Percentiles rank a stretch among this genome's conserved stretches.
phyloP scores from a whole-genome alignment of 2,113 vertebrate genomes.

The Pedionomus torquatus region DNA sequence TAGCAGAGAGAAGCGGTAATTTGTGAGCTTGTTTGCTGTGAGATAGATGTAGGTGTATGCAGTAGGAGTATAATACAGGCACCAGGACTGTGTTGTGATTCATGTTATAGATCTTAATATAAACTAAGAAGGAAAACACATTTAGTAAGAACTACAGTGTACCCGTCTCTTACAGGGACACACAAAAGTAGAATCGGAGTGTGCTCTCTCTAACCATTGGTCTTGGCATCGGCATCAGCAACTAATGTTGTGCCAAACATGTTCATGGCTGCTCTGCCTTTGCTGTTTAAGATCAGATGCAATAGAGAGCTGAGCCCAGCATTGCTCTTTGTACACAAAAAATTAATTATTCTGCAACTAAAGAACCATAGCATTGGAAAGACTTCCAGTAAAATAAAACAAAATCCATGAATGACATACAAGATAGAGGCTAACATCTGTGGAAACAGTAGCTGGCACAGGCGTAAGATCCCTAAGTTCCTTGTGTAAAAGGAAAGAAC shows the following conservation, averaged over 20 bases:
- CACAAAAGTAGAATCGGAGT: not conserved
- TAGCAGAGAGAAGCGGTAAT: constrained; percentile 33
- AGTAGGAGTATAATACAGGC: constrained; percentile 24
- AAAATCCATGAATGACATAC: not conserved
- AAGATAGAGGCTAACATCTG: not conserved
- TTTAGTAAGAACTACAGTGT: not conserved
- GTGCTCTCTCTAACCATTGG: not conserved
- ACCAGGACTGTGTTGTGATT: constrained; percentile 44
- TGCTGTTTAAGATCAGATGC: not conserved
- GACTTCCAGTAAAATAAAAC: not conserved
- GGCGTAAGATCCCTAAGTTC: not conserved
- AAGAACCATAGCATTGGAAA: not conserved
- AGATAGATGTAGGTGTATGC: constrained; percentile 25
- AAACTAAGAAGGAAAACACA: constrained; percentile 48
- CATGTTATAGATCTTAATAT: constrained; percentile 29
- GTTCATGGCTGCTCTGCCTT: not conserved
- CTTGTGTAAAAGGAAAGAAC: not conserved
- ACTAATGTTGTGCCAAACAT: not conserved
- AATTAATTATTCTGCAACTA: not conserved
- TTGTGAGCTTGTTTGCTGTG: constrained; percentile 1
- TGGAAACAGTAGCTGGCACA: not conserved
- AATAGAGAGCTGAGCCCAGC: not conserved
- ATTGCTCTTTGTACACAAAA: not conserved
- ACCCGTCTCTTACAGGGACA: not conserved
- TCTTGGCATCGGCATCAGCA: not conserved